A percentile compares a stretch with the other conserved stretches of the same genome.
These are phyloP conservation scores for Euproctis similis DNA, from an alignment of 2,888 invertebrate genomes.

Conservation along the genomic window DNA sequence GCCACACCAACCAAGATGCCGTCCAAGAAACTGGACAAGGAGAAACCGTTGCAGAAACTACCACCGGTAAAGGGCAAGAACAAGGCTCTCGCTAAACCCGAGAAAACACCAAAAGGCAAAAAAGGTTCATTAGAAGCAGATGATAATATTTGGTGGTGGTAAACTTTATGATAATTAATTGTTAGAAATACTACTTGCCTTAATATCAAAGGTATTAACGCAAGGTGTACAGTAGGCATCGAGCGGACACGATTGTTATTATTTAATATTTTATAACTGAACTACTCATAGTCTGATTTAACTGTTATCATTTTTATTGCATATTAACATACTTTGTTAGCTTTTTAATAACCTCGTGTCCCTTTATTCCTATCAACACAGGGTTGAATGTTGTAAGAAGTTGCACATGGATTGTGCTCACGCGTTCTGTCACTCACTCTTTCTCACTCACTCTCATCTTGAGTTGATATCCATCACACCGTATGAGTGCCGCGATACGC, in stretches of 20 bases:
- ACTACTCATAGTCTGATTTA: conserved; percentile 41
- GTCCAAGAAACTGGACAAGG: conserved; percentile 65
- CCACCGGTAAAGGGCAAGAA: conserved; percentile 56
- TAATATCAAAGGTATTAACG: conserved; percentile 45
- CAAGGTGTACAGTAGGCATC: conserved; percentile 51
- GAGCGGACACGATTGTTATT: conserved; percentile 67
- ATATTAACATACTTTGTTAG: conserved; percentile 53
- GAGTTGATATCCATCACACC: conserved; percentile 21
- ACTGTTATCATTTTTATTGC: conserved; percentile 52
- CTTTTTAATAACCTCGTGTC: conserved; percentile 67
- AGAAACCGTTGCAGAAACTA: conserved; percentile 53
- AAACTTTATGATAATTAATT: conserved; percentile 41
- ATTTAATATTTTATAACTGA: conserved; percentile 39
- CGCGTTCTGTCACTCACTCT: no score
- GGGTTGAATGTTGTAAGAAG: conserved; percentile 66
- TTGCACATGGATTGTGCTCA: conserved; percentile 55
- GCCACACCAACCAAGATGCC: conserved; percentile 79
- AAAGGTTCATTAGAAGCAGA: conserved; percentile 91
- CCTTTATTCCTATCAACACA: conserved; percentile 66
- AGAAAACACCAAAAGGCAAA: conserved; percentile 79
- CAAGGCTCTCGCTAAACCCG: conserved; percentile 73
- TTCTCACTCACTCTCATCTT: conserved; percentile 14
- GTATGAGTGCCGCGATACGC: conserved; percentile 11
- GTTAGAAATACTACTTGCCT: conserved; percentile 41
- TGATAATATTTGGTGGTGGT: conserved; percentile 90